Evolutionary conservation across 1,140 invertebrate genomes (phyloP).

Genomic region (Wiebesia pumilae): DNA sequence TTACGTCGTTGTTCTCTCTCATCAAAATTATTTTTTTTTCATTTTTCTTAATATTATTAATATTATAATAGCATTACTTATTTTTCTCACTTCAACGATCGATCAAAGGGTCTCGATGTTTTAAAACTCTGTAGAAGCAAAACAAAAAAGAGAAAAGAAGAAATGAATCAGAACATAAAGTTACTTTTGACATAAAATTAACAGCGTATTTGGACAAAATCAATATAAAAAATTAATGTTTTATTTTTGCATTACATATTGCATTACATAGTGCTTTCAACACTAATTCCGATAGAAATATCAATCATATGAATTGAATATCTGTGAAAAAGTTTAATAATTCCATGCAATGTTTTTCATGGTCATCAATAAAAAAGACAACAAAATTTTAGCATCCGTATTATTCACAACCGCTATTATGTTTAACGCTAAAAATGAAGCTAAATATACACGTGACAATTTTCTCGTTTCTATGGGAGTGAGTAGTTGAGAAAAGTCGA

Average conservation of each 20-base stretch:
- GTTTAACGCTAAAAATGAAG: conserved; percentile 45
- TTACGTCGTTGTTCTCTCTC: conserved; percentile 40
- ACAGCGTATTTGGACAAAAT: conserved; percentile 21
- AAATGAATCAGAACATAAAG: conserved; percentile 2
- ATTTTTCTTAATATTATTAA: conserved; percentile 36
- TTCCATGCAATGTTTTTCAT: conserved; percentile 10
- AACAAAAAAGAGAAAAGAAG: conserved; percentile 14
- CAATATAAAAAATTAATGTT: conserved; percentile 8
- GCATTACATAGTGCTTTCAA: not conserved
- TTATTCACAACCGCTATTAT: conserved; percentile 41
- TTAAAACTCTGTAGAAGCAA: not conserved
- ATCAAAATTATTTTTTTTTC: conserved; percentile 27
- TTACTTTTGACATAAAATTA: conserved; percentile 2
- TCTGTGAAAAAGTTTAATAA: not conserved
- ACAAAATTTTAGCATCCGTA: not conserved
- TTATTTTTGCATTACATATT: not conserved
- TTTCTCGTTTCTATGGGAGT: conserved; percentile 33
- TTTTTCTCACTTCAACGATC: conserved; percentile 25
- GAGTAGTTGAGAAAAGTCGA: conserved; percentile 40
- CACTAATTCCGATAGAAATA: not conserved
- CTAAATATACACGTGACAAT: conserved; percentile 39
- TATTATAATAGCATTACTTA: conserved; percentile 33
- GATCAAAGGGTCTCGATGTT: conserved; percentile 17
- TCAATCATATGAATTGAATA: not conserved
- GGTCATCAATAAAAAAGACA: conserved; percentile 20